Evolutionary conservation across 2,113 vertebrate species (phyloP), one percentile per base, ranked within the genome.

Genomic region (Triplophysa tibetana): DNA sequence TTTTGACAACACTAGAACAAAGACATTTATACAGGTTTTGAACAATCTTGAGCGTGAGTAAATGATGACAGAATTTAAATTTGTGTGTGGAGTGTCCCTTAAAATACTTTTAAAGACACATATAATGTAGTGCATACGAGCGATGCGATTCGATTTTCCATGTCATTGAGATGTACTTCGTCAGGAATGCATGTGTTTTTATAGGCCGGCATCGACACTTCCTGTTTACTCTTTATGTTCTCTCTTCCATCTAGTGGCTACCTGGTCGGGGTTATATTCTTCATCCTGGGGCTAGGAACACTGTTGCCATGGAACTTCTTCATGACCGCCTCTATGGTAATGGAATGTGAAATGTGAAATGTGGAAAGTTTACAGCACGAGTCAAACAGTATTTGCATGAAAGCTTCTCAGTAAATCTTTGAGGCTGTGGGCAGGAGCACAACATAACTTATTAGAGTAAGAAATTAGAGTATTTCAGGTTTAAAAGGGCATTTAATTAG

Each of bases 221-320:
- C 23, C 48, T 26, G n/a, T 29, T 50, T 72, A 60, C 38, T 13
- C 0, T 21, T 54, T 23, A 8, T 21, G 19, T 83, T 16, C 4
- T 24, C 70, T 78, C 45, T 45, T 45, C 56, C 21, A 19, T 33
- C 89, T 16, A 97, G 96, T 45, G 91, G 91, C 78, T 88, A 85
- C 74, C 60, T 89, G 13, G 95, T 95, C 61, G 93, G 90, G 14
- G 77, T 95, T 19, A 89, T 91, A 74, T 95, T 96, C 93, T 96
- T 97, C 75, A 90, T 96, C 70, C 89, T 96, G 45, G 96, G 96
- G 5, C 88, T 96, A 84, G 96, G 96, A 75, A 97, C 96, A 0
- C 90, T 97, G 23, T 88, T 97, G 2, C 96, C 96, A 19, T 97
- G 96, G 96, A 97, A 96, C 86, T 97, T 97, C 89, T 96, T 96